Evolutionary conservation across 2,888 invertebrate genomes (phyloP).

Genomic region (Drosophila fungiperda): DNA sequence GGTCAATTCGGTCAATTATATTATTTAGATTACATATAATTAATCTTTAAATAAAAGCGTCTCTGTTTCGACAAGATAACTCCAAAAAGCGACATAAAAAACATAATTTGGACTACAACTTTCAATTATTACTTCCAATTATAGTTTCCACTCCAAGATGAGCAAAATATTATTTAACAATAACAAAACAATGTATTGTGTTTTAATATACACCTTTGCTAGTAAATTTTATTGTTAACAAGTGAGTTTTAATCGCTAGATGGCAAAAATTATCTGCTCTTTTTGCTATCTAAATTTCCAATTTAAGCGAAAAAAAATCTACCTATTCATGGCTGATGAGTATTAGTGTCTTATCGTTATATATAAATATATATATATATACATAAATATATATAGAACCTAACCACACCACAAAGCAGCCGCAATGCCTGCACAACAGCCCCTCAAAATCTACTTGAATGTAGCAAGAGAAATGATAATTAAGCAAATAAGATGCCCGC

Average conservation of each 20-base stretch:
- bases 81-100: background rate
- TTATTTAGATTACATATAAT: background rate
- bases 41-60: background rate
- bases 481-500: slow-evolving; percentile 30
- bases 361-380: background rate
- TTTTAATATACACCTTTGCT: background rate
- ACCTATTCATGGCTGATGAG: slow-evolving; percentile 21
- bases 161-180: background rate
- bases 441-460: slow-evolving; percentile 47
- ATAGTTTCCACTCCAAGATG: background rate
- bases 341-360: slow-evolving; percentile 64
- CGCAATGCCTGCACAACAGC: slow-evolving; percentile 14
- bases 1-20: background rate
- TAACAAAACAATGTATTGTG: background rate
- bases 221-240: background rate
- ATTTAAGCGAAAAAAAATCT: background rate
- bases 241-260: background rate
- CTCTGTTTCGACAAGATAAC: background rate
- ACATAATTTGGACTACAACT: background rate
- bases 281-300: background rate
- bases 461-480: slow-evolving; percentile 50
- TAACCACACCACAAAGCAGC: background rate
- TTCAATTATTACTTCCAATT: background rate
- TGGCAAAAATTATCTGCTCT: background rate
- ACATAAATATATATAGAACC: background rate